phyloP scores from a whole-genome alignment of 1,140 invertebrate species.

The Heterodera carotae region DNA sequence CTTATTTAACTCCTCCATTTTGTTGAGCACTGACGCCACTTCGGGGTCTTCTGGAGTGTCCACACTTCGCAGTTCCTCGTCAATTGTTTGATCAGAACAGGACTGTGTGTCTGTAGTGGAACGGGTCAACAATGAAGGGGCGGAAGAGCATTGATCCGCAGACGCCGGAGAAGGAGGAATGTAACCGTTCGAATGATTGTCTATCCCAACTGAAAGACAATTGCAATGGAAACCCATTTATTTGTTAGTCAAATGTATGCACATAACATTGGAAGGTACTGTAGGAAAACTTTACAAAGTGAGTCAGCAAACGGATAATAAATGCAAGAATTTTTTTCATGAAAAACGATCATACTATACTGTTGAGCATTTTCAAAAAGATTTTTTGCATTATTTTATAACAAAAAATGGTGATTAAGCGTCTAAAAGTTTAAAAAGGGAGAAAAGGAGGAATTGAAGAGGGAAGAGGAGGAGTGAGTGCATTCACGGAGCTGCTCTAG shows the following conservation, averaged over 20 bases:
- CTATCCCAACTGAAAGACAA: neutral
- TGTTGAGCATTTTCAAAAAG: too few species aligned
- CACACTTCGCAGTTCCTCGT: constrained; percentile 18
- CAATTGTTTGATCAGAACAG: constrained; percentile 13
- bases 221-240: neutral
- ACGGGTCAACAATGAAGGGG: neutral
- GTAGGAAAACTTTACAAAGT: too few species aligned
- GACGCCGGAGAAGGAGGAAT: neutral
- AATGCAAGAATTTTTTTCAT: too few species aligned
- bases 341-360: too few species aligned
- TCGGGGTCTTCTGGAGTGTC: constrained; percentile 37
- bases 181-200: neutral
- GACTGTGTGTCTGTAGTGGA: constrained; percentile 10
- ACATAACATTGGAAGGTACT: too few species aligned
- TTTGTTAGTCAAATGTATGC: neutral
- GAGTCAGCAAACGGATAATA: too few species aligned
- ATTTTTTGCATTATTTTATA: too few species aligned
- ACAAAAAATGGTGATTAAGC: too few species aligned
- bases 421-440: too few species aligned
- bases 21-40: constrained; percentile 50
- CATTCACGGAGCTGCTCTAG: too few species aligned
- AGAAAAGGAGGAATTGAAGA: too few species aligned
- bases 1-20: constrained; percentile 65
- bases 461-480: too few species aligned
- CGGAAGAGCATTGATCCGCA: neutral